A percentile compares a stretch with the other conserved stretches of the same genome.
These are phyloP conservation scores for Yponomeuta sedellus DNA, from an alignment of 2,888 invertebrate species.

Conservation along the genomic window DNA sequence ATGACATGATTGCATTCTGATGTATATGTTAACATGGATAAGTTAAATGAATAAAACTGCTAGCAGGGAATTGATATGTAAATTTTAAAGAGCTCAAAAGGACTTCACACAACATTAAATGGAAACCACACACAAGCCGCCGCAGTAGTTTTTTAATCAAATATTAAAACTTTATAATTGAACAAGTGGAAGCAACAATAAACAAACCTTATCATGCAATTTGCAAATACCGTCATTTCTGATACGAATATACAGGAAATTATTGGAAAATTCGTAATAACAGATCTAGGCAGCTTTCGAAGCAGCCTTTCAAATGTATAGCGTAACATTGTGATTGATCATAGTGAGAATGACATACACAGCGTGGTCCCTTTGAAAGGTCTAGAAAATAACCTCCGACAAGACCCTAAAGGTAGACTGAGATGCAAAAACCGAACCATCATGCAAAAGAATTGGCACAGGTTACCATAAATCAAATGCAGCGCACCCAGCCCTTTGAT, in stretches of 20 bases:
- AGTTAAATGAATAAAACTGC: neutral
- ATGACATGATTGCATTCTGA: neutral
- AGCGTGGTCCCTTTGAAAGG: neutral
- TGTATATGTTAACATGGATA: neutral
- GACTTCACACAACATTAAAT: neutral
- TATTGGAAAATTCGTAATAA: too few relatives aligned
- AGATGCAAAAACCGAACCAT: neutral
- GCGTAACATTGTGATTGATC: conserved; percentile 16
- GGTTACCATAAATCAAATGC: neutral
- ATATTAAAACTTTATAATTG: conserved; percentile 7
- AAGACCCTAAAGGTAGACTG: neutral
- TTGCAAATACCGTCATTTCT: neutral
- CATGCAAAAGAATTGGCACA: conserved; percentile 3
- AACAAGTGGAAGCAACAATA: conserved; percentile 1
- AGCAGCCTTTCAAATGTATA: too few relatives aligned
- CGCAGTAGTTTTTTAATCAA: conserved; percentile 7
- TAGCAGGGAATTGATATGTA: neutral
- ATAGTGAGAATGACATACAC: conserved; percentile 22
- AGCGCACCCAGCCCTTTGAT: neutral
- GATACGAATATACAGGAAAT: too few relatives aligned
- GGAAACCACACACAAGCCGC: neutral
- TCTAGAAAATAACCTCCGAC: neutral
- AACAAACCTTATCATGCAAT: conserved; percentile 7
- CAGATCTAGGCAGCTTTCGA: too few relatives aligned
- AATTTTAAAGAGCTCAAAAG: neutral